Percentiles rank a stretch among this genome's conserved stretches.
Evolutionary conservation across 2,888 invertebrate species (phyloP).

Genomic region (Patella pellucida): DNA sequence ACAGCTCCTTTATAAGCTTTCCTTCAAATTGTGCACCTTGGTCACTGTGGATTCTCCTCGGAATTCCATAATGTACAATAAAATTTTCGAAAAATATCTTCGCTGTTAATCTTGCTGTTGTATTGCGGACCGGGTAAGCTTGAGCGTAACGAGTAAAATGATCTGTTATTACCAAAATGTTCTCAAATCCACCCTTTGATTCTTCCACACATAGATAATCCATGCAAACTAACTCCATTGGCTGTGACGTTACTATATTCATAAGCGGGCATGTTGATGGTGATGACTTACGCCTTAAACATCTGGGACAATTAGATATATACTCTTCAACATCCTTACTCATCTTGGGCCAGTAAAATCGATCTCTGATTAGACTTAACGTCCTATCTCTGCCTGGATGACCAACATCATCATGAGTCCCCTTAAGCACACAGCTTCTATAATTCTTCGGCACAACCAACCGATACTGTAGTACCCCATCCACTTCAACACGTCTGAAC

Average conservation of each 20-base stretch:
- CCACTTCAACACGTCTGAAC: background rate
- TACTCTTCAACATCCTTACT: conserved; percentile 26
- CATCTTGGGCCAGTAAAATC: conserved; percentile 43
- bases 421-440: too few species aligned
- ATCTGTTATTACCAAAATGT: too few species aligned
- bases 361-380: conserved; percentile 25
- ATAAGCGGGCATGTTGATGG: conserved; percentile 22
- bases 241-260: conserved; percentile 29
- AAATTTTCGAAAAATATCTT: too few species aligned
- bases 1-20: too few species aligned
- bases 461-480: conserved; percentile 15
- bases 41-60: too few species aligned
- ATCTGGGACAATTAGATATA: conserved; percentile 24
- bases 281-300: conserved; percentile 25
- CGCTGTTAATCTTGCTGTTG: too few species aligned
- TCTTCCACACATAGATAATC: conserved; percentile 35
- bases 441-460: conserved; percentile 29
- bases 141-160: too few species aligned
- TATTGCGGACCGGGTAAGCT: too few species aligned
- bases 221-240: conserved; percentile 33
- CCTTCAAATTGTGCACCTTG: too few species aligned
- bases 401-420: conserved; percentile 37
- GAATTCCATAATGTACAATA: too few species aligned
- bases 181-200: too few species aligned
- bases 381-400: conserved; percentile 35